Evolutionary conservation across 1,140 invertebrate genomes (phyloP).

Genomic region (Hypothenemus hampei): DNA sequence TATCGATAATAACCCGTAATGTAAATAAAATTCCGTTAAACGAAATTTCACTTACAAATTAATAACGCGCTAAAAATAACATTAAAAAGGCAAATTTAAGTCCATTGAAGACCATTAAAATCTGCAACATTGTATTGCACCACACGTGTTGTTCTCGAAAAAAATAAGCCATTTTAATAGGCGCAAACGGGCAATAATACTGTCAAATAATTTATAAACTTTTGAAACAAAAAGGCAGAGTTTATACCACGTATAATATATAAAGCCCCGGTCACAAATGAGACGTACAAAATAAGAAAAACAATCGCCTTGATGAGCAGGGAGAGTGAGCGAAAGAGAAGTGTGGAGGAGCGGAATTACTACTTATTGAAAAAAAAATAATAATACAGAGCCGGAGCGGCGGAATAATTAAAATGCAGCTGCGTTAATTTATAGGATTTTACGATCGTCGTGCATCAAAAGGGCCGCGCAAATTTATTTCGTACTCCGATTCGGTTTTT

Average conservation of each 20-base stretch:
- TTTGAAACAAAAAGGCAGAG: conserved; percentile 16
- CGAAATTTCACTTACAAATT: too few species aligned
- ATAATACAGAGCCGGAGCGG: conserved; percentile 29
- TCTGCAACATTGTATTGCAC: conserved; percentile 9
- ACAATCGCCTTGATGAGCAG: too few species aligned
- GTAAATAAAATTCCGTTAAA: too few species aligned
- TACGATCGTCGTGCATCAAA: conserved; percentile 33
- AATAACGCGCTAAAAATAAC: too few species aligned
- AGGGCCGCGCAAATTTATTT: conserved; percentile 31
- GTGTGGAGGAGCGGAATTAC: conserved; percentile 8
- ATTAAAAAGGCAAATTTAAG: too few species aligned
- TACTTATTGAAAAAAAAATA: conserved; percentile 35
- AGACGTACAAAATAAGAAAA: conserved; percentile 25
- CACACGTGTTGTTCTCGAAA: conserved; percentile 1
- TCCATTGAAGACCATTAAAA: neutral
- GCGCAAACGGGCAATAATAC: conserved; percentile 24
- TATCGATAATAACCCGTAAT: too few species aligned
- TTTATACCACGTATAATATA: conserved; percentile 23
- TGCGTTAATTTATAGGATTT: conserved; percentile 34
- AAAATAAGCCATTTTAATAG: conserved; percentile 20
- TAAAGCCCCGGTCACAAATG: conserved; percentile 21
- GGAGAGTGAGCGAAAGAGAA: too few species aligned
- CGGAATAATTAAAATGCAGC: conserved; percentile 30
- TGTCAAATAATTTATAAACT: conserved; percentile 25
- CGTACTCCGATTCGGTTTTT: conserved; percentile 29